Evolutionary conservation across 2,888 invertebrate species (phyloP).

Genomic region (Torymus tubicola): DNA sequence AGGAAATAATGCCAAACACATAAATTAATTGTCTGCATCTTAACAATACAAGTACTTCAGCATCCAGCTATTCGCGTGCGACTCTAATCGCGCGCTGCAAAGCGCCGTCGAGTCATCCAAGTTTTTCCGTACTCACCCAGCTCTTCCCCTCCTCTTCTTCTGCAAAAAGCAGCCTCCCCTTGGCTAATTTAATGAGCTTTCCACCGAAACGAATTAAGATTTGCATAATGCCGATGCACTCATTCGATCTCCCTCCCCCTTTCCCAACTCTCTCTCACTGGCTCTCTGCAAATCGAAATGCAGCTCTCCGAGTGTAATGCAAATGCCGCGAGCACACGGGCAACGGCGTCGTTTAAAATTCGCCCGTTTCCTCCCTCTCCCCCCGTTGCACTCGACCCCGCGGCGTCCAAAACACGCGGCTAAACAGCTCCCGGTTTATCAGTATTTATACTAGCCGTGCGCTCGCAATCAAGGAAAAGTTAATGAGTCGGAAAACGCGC

Average conservation of each 20-base stretch:
- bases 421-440: conserved; percentile 12
- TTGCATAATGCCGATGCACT: conserved; percentile 66
- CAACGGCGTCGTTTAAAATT: conserved; percentile 1
- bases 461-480: conserved; percentile 6
- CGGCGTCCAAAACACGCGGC: not conserved
- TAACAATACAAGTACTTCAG: too few species aligned
- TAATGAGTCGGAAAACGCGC: conserved; percentile 12
- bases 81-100: too few species aligned
- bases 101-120: too few species aligned
- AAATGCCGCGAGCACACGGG: not conserved
- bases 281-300: not conserved
- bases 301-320: conserved; percentile 3
- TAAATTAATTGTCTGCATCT: too few species aligned
- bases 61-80: too few species aligned
- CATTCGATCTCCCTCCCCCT: conserved; percentile 10
- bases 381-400: too few species aligned
- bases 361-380: not conserved
- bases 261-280: not conserved
- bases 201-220: conserved; percentile 66
- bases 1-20: too few species aligned
- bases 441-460: not conserved
- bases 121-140: too few species aligned
- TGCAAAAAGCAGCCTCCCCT: not conserved
- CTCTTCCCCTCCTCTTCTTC: too few species aligned
- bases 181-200: conserved; percentile 66